Conservation (phyloP, 2,113 vertebrate genomes). For the Danio rerio region DNA sequence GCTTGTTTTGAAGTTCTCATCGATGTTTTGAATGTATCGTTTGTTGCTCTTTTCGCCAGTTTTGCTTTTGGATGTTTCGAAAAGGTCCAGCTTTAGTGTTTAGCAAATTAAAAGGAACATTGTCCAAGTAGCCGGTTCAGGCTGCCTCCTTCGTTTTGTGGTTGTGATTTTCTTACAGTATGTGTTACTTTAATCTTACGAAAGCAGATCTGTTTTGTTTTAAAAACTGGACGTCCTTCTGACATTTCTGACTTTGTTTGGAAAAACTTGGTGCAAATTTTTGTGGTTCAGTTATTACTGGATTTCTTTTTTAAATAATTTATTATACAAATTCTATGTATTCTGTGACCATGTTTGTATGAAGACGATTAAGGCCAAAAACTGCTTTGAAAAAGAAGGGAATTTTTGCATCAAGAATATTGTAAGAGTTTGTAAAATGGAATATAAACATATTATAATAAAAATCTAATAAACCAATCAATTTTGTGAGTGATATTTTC, state of each 20-base stretch:
- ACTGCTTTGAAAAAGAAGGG: constrained; percentile 37
- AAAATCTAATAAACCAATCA: neutral
- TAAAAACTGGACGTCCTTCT: constrained; percentile 14
- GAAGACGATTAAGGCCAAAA: constrained; percentile 32
- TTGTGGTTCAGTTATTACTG: constrained; percentile 3
- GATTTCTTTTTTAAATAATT: constrained; percentile 30
- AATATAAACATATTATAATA: constrained; percentile 39
- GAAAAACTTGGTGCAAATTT: constrained; percentile 34
- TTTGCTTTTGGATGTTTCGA: constrained; percentile 16
- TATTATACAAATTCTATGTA: constrained; percentile 41
- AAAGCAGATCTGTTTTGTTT: constrained; percentile 8
- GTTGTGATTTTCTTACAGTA: neutral
- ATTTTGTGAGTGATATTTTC: neutral
- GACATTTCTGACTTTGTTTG: constrained; percentile 33
- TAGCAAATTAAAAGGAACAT: constrained; percentile 12
- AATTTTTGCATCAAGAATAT: constrained; percentile 43
- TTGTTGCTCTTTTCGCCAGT: constrained; percentile 24
- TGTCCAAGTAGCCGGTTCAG: constrained; percentile 1
- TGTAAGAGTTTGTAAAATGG: constrained; percentile 46
- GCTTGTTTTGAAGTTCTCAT: constrained; percentile 32
- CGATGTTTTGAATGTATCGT: constrained; percentile 39
- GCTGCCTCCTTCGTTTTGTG: constrained; percentile 9
- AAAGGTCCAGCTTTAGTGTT: constrained; percentile 12
- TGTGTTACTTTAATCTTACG: constrained; percentile 21
- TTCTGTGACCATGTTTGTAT: constrained; percentile 43